Conservation (phyloP, 2,797 vertebrate species). For the Brachymystax lenok region DNA sequence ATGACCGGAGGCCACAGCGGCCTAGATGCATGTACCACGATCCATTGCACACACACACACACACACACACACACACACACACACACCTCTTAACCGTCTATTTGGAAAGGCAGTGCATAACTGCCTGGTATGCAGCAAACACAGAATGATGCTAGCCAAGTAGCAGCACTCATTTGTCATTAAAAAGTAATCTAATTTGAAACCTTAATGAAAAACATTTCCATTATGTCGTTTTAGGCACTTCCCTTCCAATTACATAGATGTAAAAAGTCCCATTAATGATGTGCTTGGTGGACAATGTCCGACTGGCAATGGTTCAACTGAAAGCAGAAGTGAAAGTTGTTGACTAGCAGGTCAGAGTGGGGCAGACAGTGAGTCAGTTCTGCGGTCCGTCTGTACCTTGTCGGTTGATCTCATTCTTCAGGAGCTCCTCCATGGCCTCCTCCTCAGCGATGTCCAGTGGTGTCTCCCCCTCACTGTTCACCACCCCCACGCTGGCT, state of each 20-base stretch:
- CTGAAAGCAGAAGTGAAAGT: too few relatives aligned
- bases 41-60: conserved; percentile 8
- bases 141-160: neutral
- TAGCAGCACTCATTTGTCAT: neutral
- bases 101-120: neutral
- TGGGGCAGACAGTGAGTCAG: too few relatives aligned
- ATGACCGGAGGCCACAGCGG: conserved; percentile 2
- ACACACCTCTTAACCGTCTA: too few relatives aligned
- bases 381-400: conserved; percentile 69
- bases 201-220: too few relatives aligned
- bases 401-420: conserved; percentile 98
- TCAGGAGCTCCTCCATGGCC: conserved; percentile 96
- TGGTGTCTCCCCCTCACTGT: conserved; percentile 98
- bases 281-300: too few relatives aligned
- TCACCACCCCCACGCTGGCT: conserved; percentile 93
- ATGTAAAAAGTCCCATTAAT: neutral
- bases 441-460: conserved; percentile 98
- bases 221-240: neutral
- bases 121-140: neutral
- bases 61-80: neutral
- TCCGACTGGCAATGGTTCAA: too few relatives aligned
- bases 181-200: neutral
- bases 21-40: conserved; percentile 23
- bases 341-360: too few relatives aligned
- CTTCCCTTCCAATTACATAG: neutral